Conservation (phyloP, 2,888 invertebrate genomes). For the Harpagoxenus sublaevis region DNA sequence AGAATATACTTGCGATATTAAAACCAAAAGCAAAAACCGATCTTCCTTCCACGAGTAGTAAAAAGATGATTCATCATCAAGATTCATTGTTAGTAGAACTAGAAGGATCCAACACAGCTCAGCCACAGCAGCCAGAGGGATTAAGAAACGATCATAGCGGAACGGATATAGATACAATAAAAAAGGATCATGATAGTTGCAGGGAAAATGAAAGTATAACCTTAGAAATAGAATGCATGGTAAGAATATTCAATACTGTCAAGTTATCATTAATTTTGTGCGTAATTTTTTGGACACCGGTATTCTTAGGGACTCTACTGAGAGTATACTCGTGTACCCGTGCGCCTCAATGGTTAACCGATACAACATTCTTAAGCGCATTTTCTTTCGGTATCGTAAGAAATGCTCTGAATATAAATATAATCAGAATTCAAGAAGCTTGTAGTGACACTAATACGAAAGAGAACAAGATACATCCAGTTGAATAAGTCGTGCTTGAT, state of each 20-base stretch:
- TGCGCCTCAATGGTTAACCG: slow-evolving; percentile 75
- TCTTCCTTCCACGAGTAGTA: neutral
- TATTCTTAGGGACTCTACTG: slow-evolving; percentile 74
- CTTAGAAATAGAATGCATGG: slow-evolving; percentile 31
- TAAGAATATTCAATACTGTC: slow-evolving; percentile 61
- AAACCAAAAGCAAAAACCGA: slow-evolving; percentile 34
- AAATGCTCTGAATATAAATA: slow-evolving; percentile 77
- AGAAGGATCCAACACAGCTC: neutral
- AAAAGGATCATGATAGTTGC: slow-evolving; percentile 11
- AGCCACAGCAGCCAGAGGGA: neutral
- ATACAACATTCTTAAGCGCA: slow-evolving; percentile 72
- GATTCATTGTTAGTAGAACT: neutral
- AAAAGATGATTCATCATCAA: neutral
- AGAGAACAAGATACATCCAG: slow-evolving; percentile 75
- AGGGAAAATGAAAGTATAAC: slow-evolving; percentile 47
- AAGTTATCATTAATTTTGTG: slow-evolving; percentile 73
- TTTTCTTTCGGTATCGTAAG: slow-evolving; percentile 72
- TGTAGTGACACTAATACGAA: slow-evolving; percentile 58
- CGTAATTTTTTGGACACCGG: slow-evolving; percentile 79
- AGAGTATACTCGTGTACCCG: slow-evolving; percentile 76
- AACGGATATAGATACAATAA: neutral
- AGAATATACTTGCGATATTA: slow-evolving; percentile 51
- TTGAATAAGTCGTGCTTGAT: slow-evolving; percentile 42
- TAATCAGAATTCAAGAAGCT: slow-evolving; percentile 69
- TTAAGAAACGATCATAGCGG: neutral